Evolutionary conservation across 2,797 vertebrate species (phyloP).

Genomic region (Gobio occitaniae): DNA sequence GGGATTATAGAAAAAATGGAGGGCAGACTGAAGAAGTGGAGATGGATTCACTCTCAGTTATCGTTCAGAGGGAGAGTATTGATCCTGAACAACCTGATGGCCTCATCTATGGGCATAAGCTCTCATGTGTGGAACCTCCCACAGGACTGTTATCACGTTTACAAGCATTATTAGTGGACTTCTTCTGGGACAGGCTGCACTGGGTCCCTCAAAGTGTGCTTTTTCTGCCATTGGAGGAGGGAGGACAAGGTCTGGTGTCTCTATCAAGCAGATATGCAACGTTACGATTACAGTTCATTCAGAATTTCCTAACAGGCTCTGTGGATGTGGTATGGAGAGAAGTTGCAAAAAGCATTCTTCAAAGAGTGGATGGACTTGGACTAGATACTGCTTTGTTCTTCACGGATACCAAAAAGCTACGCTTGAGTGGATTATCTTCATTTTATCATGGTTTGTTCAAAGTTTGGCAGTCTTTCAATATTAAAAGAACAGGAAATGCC

Average conservation of each 20-base stretch:
- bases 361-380: too few relatives aligned
- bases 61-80: background rate
- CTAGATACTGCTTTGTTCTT: too few relatives aligned
- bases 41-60: background rate
- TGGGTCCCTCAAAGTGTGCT: background rate
- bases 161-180: background rate
- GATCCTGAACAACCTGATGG: background rate
- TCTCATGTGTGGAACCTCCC: background rate
- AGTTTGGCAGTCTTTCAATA: too few relatives aligned
- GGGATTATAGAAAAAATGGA: background rate
- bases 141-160: background rate
- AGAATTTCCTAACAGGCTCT: background rate
- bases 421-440: too few relatives aligned
- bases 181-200: background rate
- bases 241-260: background rate
- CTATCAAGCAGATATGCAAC: background rate
- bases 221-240: background rate
- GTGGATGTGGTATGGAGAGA: too few relatives aligned
- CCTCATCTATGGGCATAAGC: background rate
- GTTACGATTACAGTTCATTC: background rate
- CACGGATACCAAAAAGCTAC: too few relatives aligned
- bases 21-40: background rate
- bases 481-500: too few relatives aligned
- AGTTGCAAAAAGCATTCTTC: too few relatives aligned
- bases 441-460: too few relatives aligned